Evolutionary conservation across 2,113 vertebrate species (phyloP).

Genomic region (Piprites chloris): DNA sequence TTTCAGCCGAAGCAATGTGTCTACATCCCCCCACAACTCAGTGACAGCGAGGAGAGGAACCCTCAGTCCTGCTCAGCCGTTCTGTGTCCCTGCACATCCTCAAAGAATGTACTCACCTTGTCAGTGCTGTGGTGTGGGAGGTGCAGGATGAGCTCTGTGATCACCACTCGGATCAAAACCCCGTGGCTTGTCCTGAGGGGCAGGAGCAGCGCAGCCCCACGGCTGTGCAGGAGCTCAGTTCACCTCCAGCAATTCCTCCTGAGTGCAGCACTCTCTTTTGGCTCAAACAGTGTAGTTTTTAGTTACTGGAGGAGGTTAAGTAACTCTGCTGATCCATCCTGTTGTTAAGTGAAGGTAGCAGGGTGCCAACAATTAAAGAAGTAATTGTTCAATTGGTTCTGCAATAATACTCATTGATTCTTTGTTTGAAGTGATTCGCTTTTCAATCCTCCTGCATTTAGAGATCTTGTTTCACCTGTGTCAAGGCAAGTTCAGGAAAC

Average conservation of each 20-base stretch:
- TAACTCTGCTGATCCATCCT: slow-evolving; percentile 35
- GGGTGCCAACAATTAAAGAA: slow-evolving; percentile 58
- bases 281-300: neutral
- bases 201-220: neutral
- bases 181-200: neutral
- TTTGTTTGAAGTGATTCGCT: slow-evolving; percentile 38
- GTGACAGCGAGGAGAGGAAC: neutral
- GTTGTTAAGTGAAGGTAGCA: slow-evolving; percentile 31
- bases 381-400: slow-evolving; percentile 62
- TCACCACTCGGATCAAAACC: neutral
- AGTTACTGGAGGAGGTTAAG: slow-evolving; percentile 17
- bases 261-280: neutral
- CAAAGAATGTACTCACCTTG: neutral
- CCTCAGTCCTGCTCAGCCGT: rapidly evolving
- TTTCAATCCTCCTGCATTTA: slow-evolving; percentile 51
- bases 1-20: rapidly evolving
- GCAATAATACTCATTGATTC: slow-evolving; percentile 38
- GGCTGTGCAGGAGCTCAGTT: neutral
- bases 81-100: neutral
- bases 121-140: neutral
- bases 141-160: neutral
- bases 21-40: neutral
- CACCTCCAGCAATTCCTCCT: neutral
- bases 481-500: slow-evolving; percentile 80
- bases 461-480: slow-evolving; percentile 75